phyloP scores from a whole-genome alignment of 2,113 vertebrate species.

The Scopus umbretta region DNA sequence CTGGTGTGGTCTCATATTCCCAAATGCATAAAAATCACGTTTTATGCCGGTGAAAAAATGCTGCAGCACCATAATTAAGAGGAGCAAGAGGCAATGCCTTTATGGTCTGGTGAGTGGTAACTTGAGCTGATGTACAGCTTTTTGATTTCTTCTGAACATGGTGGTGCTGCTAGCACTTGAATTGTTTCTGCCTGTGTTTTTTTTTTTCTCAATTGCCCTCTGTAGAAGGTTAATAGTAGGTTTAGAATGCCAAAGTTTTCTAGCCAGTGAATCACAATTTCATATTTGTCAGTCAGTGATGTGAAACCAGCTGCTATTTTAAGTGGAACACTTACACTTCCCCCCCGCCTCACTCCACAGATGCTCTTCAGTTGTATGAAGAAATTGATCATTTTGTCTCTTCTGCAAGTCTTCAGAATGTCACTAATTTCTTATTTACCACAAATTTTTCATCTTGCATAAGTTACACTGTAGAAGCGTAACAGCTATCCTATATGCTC shows the following conservation, averaged over 20 bases:
- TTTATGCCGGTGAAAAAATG: background rate
- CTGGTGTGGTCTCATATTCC: background rate
- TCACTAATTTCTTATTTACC: conserved; percentile 39
- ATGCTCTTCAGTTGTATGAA: background rate
- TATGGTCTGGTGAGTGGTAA: background rate
- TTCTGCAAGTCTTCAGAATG: conserved; percentile 14
- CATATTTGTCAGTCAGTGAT: conserved; percentile 42
- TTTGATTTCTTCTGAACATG: conserved; percentile 21
- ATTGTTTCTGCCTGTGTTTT: background rate
- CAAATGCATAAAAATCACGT: background rate
- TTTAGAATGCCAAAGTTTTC: conserved; percentile 37
- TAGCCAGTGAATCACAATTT: conserved; percentile 33
- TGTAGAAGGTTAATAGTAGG: conserved; percentile 47
- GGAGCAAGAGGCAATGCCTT: conserved; percentile 10
- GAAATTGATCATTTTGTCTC: conserved; percentile 26
- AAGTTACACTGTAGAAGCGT: background rate
- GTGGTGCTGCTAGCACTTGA: background rate
- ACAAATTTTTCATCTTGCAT: background rate
- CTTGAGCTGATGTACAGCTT: background rate
- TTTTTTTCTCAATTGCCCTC: conserved; percentile 10
- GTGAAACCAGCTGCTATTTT: conserved; percentile 49
- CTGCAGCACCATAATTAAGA: conserved; percentile 8
- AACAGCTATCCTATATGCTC: background rate
- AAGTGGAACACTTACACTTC: background rate
- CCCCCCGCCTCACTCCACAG: background rate